Evolutionary conservation across 35 echinoderm and acorn worm species (phyloP), one percentile per base, ranked within the genome.

Genomic region (Acanthaster planci): DNA sequence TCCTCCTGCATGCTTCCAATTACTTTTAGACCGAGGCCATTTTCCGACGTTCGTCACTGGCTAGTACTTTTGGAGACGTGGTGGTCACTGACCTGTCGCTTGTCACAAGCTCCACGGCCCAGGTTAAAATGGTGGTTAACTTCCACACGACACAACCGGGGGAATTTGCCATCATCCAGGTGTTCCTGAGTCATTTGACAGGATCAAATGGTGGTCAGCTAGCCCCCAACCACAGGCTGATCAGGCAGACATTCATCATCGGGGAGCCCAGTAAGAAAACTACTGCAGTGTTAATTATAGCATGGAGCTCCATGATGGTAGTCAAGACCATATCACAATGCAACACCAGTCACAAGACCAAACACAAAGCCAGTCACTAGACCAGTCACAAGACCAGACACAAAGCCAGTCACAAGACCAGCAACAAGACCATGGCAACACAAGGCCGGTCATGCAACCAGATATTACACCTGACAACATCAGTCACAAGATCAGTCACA

Each of bases 191-290:
- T 51, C 2, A 42, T 30, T 22, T 79, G 9, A 40, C 37, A 17
- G 77, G 37, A 37, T 15, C 21, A 30, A 79, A 14, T 19, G 26
- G 37, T 7, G 77, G 37, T 37, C 77, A 79, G 19, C 9, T 79
- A 27, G 37, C 8, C 12, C 39, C 6, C 6, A 47, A 47, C 77
- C 77, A 79, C 15, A 40, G 38, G 37, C 37, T 79, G 77, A 14
- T 79, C 29, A 79, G 77, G 17, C 14, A 19, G 10, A 38, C 77
- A 30, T 79, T 79, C 77, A 79, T 79, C 77, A 79, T 79, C 19
- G 77, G 77, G 22, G 77, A 40, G 12, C 77, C 77, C 2, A 40
- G 77, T 79, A 38, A 79, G 77, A n/a, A n/a, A n/a, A n/a, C n/a
- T n/a, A n/a, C n/a, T n/a, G n/a, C n/a, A n/a, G n/a, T n/a, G n/a